Evolutionary conservation across 2,797 vertebrate species (phyloP), one percentile per base, ranked within the genome.

Genomic region (Apogon talboti): DNA sequence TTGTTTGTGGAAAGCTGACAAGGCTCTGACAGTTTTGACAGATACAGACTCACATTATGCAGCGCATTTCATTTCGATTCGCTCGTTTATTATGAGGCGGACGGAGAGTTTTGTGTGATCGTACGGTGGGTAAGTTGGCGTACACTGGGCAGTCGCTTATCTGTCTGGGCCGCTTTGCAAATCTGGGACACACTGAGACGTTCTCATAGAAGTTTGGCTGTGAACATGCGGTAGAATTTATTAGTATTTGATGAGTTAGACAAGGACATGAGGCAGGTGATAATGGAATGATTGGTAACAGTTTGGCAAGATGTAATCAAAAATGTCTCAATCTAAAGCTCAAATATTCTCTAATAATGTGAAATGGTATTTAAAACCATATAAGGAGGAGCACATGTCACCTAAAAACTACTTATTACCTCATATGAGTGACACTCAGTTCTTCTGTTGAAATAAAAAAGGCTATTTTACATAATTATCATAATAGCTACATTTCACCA

Each of bases 201-300:
- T 91, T 93, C 60, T 86, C 90, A 55, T 92, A 92, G 74, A 70
- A 14, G 87, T 91, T 92, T 9, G 70, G 79, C 87, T 91, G 88
- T 70, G 76, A 71, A 84, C 52, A 40, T 21, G 68, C 24, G 48
- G 48, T 18, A 53, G 16, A 66, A 15, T 18, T 30, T 57, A 18
- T 76, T 69, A 61, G 66, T 76, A 33, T 52, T 53, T 37, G 37
- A 76, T 42, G 38, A 30, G 57, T 74, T 71, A 79, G 47, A 67
- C 18, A 28, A 49, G 21, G 63, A 61, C 54, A 57, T 13, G n/a
- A 53, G 28, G 16, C 33, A 54, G 5, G 37, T 30, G 44, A 42
- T 51, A 33, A 48, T 9, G 28, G 33, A 38, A 38, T 21, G 45
- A 28, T 37, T 41, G 21, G 59, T 42, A 64, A 54, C 15, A 55